These are phyloP conservation scores for Sibirionetta formosa DNA, from an alignment of 2,797 vertebrate species.

Conservation along the genomic window DNA sequence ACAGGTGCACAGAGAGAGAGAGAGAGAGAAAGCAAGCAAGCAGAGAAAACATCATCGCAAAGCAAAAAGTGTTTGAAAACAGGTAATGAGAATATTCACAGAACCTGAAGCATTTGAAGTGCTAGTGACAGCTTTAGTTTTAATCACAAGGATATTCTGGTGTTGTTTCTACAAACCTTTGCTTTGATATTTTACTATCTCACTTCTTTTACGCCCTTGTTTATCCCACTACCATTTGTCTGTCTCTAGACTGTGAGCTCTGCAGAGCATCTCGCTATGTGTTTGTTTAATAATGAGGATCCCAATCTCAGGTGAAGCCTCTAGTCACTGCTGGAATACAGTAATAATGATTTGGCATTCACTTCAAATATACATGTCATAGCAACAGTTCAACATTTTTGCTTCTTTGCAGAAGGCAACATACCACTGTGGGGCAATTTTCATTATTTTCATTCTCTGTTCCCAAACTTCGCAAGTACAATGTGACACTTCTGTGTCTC, in stretches of 20 bases:
- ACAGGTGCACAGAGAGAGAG: not conserved
- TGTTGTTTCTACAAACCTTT: slow-evolving; percentile 40
- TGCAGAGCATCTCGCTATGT: not conserved
- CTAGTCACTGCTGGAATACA: slow-evolving; percentile 17
- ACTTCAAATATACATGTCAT: not conserved
- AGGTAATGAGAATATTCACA: slow-evolving; percentile 20
- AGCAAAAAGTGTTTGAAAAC: not conserved
- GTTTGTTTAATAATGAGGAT: slow-evolving; percentile 46
- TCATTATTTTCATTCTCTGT: not conserved
- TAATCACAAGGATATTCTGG: slow-evolving; percentile 29
- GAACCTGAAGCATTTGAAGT: slow-evolving; percentile 22
- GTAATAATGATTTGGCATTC: not conserved
- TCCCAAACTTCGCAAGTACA: not conserved
- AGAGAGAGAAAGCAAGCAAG: not conserved
- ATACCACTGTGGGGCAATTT: not conserved
- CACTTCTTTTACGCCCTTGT: slow-evolving; percentile 5
- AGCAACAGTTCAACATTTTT: not conserved
- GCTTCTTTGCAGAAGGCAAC: not conserved
- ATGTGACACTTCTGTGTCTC: not conserved
- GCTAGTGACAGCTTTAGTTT: not conserved
- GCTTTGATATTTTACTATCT: slow-evolving; percentile 46
- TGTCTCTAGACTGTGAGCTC: not conserved
- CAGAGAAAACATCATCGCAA: not conserved
- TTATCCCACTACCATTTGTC: not conserved
- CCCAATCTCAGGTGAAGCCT: not conserved